Evolutionary conservation across 2,888 invertebrate species (phyloP), one percentile per base, ranked within the genome.

Genomic region (Noctuana brunneofusca): DNA sequence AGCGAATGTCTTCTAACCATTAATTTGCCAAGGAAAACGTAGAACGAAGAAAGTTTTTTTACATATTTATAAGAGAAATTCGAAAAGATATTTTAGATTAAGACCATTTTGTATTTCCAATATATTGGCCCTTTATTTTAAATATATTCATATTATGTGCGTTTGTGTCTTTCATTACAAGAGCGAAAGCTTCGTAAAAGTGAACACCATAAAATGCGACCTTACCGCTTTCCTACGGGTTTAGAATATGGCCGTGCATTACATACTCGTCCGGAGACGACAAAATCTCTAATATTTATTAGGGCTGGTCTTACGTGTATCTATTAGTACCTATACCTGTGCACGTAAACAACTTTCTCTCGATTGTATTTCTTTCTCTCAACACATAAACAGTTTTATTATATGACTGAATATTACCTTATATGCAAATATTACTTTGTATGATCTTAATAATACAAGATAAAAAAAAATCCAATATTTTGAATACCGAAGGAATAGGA

Each of bases 141-240:
- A 18, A 43, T 48, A 22, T 22, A 22, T 48, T 48, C 20, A 48
- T n/a, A 49, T 24, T 12, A 12, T 22, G 24, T 48, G 20, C 48
- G 20, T n/a, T n/a, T 48, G 9, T n/a, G 0, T 16, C 16, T 18
- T 3, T 20, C 12, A 12, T 30, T 24, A 30, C 18, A 59, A 41
- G 22, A 77, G 86, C 78, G 88, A 89, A 89, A 87, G 88, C 76
- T 71, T 41, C 58, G 65, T 68, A 71, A 75, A 72, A 83, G 84
- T 79, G 86, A 82, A 83, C 86, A 80, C 75, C 65, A 72, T 79
- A 83, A 84, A 87, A 86, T 85, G 83, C 71, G 69, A 77, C 79
- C 72, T 68, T 74, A 71, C 81, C 72, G 80, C 88, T 89, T 89
- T 89, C 83, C 76, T 84, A 76, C 68, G 69, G 71, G 69, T 66